Conservation (phyloP, 2,797 vertebrate species). For the Salarias fasciatus region DNA sequence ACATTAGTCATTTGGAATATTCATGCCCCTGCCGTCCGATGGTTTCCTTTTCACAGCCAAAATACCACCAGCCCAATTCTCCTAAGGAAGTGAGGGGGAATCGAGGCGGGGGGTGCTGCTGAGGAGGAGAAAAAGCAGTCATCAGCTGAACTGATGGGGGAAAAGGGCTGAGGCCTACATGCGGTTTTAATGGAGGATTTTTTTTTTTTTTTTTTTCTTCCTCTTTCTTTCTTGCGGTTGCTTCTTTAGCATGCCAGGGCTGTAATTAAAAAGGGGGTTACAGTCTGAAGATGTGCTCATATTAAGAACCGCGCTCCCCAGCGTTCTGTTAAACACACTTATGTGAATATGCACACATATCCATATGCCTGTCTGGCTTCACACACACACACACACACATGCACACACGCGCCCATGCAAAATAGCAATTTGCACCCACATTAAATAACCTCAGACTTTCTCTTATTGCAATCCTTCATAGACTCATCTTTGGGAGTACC, state of each 20-base stretch:
- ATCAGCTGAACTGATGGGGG: slow-evolving; percentile 63
- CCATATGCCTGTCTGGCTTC: slow-evolving; percentile 54
- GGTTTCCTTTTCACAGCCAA: slow-evolving; percentile 75
- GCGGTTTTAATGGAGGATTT: slow-evolving; percentile 42
- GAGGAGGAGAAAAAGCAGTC: slow-evolving; percentile 40
- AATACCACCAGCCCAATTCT: slow-evolving; percentile 73
- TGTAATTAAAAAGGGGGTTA: slow-evolving; percentile 65
- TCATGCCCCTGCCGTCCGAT: slow-evolving; percentile 78
- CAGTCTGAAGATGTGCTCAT: slow-evolving; percentile 53
- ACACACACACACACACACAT: slow-evolving; percentile 21
- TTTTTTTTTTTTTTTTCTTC: too few relatives aligned
- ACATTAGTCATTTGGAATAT: slow-evolving; percentile 85
- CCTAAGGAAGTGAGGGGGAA: slow-evolving; percentile 58
- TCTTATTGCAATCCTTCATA: slow-evolving; percentile 29
- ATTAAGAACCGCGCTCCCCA: slow-evolving; percentile 41
- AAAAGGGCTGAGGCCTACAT: slow-evolving; percentile 47
- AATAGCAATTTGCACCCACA: slow-evolving; percentile 48
- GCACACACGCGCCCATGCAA: slow-evolving; percentile 17
- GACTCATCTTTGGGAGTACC: slow-evolving; percentile 19
- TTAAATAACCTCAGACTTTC: slow-evolving; percentile 31
- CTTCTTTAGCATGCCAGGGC: slow-evolving; percentile 42
- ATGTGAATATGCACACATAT: slow-evolving; percentile 52
- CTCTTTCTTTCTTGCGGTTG: slow-evolving; percentile 15
- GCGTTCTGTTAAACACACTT: slow-evolving; percentile 47
- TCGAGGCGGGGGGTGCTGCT: slow-evolving; percentile 8